Evolutionary conservation across 2,797 vertebrate genomes (phyloP).

Genomic region (Falco peregrinus): DNA sequence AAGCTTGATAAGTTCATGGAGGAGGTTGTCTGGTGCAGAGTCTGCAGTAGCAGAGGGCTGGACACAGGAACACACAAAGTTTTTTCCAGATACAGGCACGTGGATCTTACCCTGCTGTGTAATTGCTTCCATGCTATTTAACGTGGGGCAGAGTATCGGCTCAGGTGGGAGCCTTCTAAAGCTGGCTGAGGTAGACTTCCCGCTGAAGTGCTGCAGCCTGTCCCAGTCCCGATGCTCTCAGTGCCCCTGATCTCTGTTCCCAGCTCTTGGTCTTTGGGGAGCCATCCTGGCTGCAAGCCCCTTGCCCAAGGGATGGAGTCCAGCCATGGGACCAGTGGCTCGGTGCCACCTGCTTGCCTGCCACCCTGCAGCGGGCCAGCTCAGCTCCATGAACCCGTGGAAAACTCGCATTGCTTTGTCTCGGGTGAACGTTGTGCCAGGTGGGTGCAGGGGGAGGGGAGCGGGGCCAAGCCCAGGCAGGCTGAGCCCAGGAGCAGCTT

Average conservation of each 20-base stretch:
- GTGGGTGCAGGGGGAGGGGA: too few species aligned
- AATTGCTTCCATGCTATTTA: neutral
- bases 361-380: neutral
- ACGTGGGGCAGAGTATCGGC: accelerated
- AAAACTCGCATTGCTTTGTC: neutral
- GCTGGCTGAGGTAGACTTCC: neutral
- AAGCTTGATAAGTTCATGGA: neutral
- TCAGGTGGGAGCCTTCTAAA: neutral
- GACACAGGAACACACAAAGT: accelerated
- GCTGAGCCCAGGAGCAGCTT: neutral
- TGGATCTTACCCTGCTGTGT: neutral
- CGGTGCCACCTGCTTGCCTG: accelerated
- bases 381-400: neutral
- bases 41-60: neutral
- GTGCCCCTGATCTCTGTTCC: neutral
- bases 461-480: accelerated
- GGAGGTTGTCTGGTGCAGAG: neutral
- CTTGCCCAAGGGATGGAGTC: accelerated
- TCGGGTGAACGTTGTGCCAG: accelerated
- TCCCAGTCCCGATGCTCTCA: neutral
- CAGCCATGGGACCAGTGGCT: accelerated
- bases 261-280: neutral
- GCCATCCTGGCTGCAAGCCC: neutral
- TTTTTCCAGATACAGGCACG: neutral
- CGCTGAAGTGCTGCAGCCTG: neutral